phyloP scores from a whole-genome alignment of 2,113 vertebrate species.

The Istiophorus platypterus region DNA sequence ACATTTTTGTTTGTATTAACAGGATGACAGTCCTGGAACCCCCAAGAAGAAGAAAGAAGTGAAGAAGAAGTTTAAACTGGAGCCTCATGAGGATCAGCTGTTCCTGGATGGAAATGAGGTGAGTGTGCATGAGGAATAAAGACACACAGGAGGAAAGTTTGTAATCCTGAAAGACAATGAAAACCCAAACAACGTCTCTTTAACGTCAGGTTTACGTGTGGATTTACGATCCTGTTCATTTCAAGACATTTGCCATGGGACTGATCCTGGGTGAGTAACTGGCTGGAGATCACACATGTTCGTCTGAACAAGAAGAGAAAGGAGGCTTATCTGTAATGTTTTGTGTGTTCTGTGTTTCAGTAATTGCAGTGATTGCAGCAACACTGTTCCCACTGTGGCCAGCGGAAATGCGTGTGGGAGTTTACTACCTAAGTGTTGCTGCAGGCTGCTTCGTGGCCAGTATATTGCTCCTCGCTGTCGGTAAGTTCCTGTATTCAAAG shows the following conservation, averaged over 20 bases:
- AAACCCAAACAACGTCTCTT: neutral
- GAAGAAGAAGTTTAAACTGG: slow-evolving; percentile 99
- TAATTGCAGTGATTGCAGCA: slow-evolving; percentile 97
- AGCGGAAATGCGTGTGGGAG: slow-evolving; percentile 98
- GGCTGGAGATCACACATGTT: neutral
- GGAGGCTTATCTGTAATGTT: neutral
- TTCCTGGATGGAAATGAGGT: slow-evolving; percentile 99
- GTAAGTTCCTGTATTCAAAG: slow-evolving; percentile 83
- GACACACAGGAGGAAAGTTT: neutral
- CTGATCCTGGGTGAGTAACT: slow-evolving; percentile 93
- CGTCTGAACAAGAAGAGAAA: neutral
- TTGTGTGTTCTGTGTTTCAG: slow-evolving; percentile 75
- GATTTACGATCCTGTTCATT: slow-evolving; percentile 99
- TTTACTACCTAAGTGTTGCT: slow-evolving; percentile 98
- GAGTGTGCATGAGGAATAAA: neutral
- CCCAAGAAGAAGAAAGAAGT: slow-evolving; percentile 97
- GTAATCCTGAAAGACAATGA: neutral
- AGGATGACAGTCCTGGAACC: slow-evolving; percentile 96
- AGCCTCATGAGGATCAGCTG: slow-evolving; percentile 96
- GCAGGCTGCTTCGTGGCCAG: slow-evolving; percentile 99
- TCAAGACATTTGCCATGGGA: slow-evolving; percentile 99
- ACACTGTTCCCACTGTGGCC: slow-evolving; percentile 99
- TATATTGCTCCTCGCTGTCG: slow-evolving; percentile 96
- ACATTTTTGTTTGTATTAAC: neutral
- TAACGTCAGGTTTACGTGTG: slow-evolving; percentile 92